Percentiles rank a stretch among this genome's conserved stretches.
Evolutionary conservation across 2,888 invertebrate genomes (phyloP).

Genomic region (Schrankia costaestrigalis): DNA sequence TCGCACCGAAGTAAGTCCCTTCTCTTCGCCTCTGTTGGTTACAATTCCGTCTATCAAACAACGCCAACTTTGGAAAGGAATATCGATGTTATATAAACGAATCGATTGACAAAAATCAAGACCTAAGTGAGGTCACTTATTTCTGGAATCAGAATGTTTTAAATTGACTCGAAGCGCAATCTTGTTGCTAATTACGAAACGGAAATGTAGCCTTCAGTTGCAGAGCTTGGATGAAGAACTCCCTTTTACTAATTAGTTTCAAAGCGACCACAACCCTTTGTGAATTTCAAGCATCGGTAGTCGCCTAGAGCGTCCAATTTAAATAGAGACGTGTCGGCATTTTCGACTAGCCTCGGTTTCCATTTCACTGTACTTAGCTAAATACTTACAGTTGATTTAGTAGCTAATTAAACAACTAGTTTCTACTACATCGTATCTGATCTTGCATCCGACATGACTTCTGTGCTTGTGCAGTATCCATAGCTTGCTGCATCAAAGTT

Average conservation of each 20-base stretch:
- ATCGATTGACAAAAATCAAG: conserved; percentile 7
- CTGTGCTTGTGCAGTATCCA: conserved; percentile 73
- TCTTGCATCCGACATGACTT: conserved; percentile 55
- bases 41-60: conserved; percentile 45
- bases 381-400: conserved; percentile 56
- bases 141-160: conserved; percentile 22
- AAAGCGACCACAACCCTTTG: conserved; percentile 76
- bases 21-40: conserved; percentile 48
- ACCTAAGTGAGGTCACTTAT: conserved; percentile 7
- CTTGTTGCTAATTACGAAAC: conserved; percentile 40
- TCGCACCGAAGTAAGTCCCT: conserved; percentile 92
- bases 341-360: conserved; percentile 56
- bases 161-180: conserved; percentile 33
- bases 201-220: conserved; percentile 68
- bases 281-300: conserved; percentile 72
- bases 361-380: conserved; percentile 58
- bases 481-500: conserved; percentile 79
- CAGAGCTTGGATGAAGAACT: conserved; percentile 60
- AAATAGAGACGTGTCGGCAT: conserved; percentile 66
- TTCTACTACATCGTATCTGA: conserved; percentile 38
- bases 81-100: conserved; percentile 5
- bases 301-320: conserved; percentile 60
- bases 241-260: conserved; percentile 73
- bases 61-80: conserved; percentile 13
- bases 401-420: conserved; percentile 59